Conservation (phyloP, 2,113 vertebrate genomes). For the Bufo gargarizans region DNA sequence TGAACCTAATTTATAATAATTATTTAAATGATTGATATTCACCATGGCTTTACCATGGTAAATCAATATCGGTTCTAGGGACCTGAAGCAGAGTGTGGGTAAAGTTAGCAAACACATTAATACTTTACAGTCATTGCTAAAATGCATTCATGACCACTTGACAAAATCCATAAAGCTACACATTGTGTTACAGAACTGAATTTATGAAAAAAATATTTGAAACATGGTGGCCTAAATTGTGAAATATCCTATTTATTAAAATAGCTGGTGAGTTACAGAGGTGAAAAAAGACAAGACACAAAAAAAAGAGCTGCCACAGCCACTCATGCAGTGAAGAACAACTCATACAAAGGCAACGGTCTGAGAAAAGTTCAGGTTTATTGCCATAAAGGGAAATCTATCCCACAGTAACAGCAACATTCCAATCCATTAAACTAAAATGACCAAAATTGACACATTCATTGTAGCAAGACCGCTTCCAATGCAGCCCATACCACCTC, state of each 20-base stretch:
- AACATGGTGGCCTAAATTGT: conserved; percentile 1
- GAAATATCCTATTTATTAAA: conserved; percentile 64
- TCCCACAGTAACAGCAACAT: conserved; percentile 69
- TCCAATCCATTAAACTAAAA: conserved; percentile 79
- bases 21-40: conserved; percentile 34
- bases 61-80: conserved; percentile 56
- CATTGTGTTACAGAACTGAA: conserved; percentile 13
- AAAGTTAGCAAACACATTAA: conserved; percentile 52
- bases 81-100: conserved; percentile 65
- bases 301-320: conserved; percentile 74
- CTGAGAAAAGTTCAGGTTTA: conserved; percentile 72
- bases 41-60: not conserved
- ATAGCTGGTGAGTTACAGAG: conserved; percentile 70
- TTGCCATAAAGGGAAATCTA: conserved; percentile 69
- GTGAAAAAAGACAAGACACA: conserved; percentile 72
- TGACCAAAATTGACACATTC: conserved; percentile 64
- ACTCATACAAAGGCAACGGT: conserved; percentile 72
- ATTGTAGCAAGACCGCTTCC: no score
- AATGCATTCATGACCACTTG: not conserved
- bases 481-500: not conserved
- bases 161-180: not conserved
- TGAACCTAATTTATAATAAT: conserved; percentile 29
- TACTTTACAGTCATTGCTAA: conserved; percentile 21
- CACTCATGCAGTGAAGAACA: conserved; percentile 76
- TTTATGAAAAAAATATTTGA: not conserved